These are phyloP conservation scores for Brachypteracias leptosomus DNA, from an alignment of 2,113 vertebrate genomes.

Conservation along the genomic window DNA sequence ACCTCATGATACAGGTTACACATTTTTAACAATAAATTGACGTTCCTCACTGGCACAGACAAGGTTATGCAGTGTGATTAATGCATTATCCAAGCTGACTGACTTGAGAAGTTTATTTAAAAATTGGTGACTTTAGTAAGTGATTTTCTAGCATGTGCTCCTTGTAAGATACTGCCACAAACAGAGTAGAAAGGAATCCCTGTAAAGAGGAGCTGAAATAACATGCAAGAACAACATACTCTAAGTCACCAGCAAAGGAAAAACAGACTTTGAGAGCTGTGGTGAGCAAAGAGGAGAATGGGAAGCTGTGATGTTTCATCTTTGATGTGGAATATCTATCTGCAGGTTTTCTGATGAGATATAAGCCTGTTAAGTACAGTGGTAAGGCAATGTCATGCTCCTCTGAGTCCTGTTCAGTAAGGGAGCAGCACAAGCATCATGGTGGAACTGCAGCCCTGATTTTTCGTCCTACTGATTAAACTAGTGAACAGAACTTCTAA, in stretches of 20 bases:
- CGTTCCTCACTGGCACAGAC: not conserved
- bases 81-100: not conserved
- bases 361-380: not conserved
- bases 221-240: not conserved
- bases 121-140: not conserved
- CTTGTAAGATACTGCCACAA: not conserved
- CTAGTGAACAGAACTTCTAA: not conserved
- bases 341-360: not conserved
- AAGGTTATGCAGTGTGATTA: not conserved
- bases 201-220: not conserved
- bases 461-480: not conserved
- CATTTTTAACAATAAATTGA: not conserved
- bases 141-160: not conserved
- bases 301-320: not conserved
- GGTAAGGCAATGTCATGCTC: not conserved
- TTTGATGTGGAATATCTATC: not conserved
- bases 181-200: not conserved
- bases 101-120: not conserved
- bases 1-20: not conserved
- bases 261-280: not conserved
- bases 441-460: not conserved
- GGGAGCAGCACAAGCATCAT: not conserved
- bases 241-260: not conserved
- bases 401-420: not conserved
- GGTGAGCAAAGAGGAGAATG: not conserved